Evolutionary conservation across 2,113 vertebrate species (phyloP).

Genomic region (Melospiza melodia): DNA sequence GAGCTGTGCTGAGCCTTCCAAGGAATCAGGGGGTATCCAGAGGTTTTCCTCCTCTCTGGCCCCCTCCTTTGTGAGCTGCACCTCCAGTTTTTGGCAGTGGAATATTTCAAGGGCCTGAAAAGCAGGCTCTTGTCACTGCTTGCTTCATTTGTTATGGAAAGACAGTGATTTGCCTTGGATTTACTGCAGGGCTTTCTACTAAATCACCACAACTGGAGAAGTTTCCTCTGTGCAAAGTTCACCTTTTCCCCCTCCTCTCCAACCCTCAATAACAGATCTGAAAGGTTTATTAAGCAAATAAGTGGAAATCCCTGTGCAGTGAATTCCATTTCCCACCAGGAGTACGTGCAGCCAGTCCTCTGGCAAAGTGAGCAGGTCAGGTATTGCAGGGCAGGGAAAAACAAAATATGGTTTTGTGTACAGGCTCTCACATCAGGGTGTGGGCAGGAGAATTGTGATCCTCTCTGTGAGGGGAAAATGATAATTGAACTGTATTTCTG

Average conservation of each 20-base stretch:
- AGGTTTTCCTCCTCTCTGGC: background rate
- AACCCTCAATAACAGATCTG: background rate
- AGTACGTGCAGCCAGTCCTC: background rate
- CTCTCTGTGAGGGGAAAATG: background rate
- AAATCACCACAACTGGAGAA: background rate
- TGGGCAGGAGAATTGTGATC: background rate
- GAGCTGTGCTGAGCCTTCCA: background rate
- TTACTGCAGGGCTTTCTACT: constrained; percentile 23
- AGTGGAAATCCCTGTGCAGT: background rate
- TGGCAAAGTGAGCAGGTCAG: background rate
- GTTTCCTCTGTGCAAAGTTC: background rate
- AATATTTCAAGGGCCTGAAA: background rate
- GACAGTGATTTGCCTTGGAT: background rate
- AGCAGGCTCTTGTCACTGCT: background rate
- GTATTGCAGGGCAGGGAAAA: background rate
- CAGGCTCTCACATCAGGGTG: background rate
- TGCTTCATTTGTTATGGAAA: constrained; percentile 12
- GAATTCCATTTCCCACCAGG: background rate
- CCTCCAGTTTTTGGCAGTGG: background rate
- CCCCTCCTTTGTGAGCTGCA: background rate
- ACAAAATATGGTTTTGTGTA: background rate
- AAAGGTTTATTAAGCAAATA: constrained; percentile 29
- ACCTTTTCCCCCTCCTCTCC: background rate
- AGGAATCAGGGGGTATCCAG: fast-evolving
- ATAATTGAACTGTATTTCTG: background rate